phyloP scores from a whole-genome alignment of 2,797 vertebrate genomes.

The Chloroceryle inda region DNA sequence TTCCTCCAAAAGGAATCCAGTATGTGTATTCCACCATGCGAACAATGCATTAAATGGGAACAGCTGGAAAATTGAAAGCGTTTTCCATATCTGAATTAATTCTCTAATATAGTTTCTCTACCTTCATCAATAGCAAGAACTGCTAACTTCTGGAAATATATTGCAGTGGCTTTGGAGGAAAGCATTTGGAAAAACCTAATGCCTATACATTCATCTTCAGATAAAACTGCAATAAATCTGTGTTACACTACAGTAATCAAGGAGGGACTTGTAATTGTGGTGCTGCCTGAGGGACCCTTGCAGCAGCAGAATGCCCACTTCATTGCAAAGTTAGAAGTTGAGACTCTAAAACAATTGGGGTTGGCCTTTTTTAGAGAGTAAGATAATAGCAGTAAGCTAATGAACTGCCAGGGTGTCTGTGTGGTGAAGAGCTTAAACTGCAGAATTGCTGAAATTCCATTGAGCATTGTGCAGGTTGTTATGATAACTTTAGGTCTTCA shows the following conservation, averaged over 20 bases:
- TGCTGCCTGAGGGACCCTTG: not conserved
- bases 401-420: not conserved
- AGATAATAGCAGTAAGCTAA: fast-evolving
- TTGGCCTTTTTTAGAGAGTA: not conserved
- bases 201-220: not conserved
- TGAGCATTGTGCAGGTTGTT: not conserved
- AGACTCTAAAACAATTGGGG: not conserved
- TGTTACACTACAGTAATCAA: not conserved
- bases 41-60: not conserved
- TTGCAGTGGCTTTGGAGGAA: not conserved
- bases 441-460: not conserved
- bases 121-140: not conserved
- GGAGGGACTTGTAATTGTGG: not conserved
- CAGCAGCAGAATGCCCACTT: not conserved
- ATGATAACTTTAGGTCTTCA: not conserved
- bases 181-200: not conserved
- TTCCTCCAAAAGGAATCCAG: not conserved
- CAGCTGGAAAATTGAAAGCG: not conserved
- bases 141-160: not conserved
- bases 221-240: not conserved
- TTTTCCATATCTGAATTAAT: not conserved
- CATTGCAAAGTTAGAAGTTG: not conserved
- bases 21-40: not conserved
- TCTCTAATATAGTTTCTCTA: not conserved
- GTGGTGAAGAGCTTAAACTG: not conserved